Evolutionary conservation across 2,888 invertebrate species (phyloP), one percentile per base, ranked within the genome.

Genomic region (Linhomoeus sp.): DNA sequence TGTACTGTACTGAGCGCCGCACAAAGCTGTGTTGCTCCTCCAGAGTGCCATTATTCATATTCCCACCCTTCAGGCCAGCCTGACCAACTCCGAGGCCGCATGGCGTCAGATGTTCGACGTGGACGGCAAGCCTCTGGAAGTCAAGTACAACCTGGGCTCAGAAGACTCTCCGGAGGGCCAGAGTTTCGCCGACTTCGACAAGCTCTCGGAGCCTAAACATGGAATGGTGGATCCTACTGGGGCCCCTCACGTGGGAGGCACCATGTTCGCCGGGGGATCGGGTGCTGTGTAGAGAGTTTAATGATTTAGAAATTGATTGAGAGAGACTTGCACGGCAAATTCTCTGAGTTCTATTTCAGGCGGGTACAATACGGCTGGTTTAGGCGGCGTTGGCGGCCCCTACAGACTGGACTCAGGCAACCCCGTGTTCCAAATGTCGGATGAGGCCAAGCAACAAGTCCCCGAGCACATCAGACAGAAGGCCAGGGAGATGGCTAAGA

Each of bases 321-420:
- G n/a, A n/a, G n/a, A n/a, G n/a, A n/a, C n/a, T n/a, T n/a, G n/a
- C n/a, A n/a, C n/a, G n/a, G n/a, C n/a, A n/a, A n/a, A n/a, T n/a
- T n/a, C n/a, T n/a, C n/a, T n/a, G n/a, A n/a, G n/a, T n/a, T n/a
- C n/a, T n/a, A n/a, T n/a, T 1, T 43, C 38, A 35, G 88, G 87
- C 41, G 72, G 72, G 23, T 65, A 87, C 47, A 87, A 88, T 64
- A 92, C 90, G 0, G 88, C 90, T 0, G 92, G 92, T 1, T 70
- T 94, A 38, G 92, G 92, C 14, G 92, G 92, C 1, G 84, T 85
- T 67, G 92, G 92, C 20, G 94, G 90, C 0, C 90, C 92, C 0
- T 92, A 86, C 69, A 72, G 92, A 1, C 71, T 94, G 17, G 92
- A 92, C 66, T 81, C 81, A 46, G 90, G 92, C 0, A 87, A 92